Evolutionary conservation across 2,113 vertebrate species (phyloP).

Genomic region (Campylomormyrus numenius): DNA sequence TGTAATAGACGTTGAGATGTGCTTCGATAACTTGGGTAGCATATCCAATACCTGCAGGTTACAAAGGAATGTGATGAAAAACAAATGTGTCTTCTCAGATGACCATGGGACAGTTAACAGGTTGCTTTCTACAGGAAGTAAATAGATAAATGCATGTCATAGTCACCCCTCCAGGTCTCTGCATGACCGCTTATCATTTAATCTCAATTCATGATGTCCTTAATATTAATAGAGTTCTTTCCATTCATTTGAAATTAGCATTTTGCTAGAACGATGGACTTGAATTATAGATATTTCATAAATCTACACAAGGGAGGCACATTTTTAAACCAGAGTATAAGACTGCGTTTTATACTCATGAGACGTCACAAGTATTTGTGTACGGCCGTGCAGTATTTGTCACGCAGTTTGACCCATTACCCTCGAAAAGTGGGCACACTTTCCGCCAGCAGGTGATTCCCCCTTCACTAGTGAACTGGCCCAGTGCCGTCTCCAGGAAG

Average conservation of each 20-base stretch:
- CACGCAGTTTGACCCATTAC: constrained; percentile 49
- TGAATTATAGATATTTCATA: background rate
- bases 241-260: background rate
- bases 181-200: background rate
- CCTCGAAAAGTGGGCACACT: constrained; percentile 94
- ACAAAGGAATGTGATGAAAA: background rate
- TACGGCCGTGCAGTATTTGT: background rate
- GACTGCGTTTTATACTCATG: background rate
- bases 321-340: background rate
- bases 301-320: background rate
- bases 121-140: background rate
- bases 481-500: constrained; percentile 94
- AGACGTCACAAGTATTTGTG: background rate
- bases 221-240: background rate
- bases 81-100: background rate
- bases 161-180: background rate
- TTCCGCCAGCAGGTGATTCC: constrained; percentile 98
- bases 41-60: constrained; percentile 81
- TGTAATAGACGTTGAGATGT: constrained; percentile 92
- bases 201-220: background rate
- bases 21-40: constrained; percentile 97
- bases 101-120: background rate
- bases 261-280: background rate
- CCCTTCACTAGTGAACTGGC: constrained; percentile 95
- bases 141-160: background rate